phyloP scores from a whole-genome alignment of 2,797 vertebrate genomes.

The Novumbra hubbsi region DNA sequence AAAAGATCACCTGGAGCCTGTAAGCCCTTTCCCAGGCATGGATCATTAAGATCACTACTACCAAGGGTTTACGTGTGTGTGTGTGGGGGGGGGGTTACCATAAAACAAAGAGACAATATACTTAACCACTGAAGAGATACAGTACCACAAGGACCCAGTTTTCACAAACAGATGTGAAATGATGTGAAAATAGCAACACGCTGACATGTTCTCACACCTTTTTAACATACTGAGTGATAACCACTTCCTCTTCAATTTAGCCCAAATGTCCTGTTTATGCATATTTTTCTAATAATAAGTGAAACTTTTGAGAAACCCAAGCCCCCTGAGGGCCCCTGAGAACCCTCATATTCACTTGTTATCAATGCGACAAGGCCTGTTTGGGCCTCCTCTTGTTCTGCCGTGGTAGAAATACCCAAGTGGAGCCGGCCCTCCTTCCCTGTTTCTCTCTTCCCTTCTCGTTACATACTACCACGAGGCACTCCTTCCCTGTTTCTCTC shows the following conservation, averaged over 20 bases:
- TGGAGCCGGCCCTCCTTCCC: conserved; percentile 34
- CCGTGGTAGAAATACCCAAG: conserved; percentile 22
- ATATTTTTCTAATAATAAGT: conserved; percentile 67
- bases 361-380: conserved; percentile 38
- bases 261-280: conserved; percentile 75
- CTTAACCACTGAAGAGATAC: conserved; percentile 39
- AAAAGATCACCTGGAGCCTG: conserved; percentile 82
- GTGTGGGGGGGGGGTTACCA: conserved; percentile 18
- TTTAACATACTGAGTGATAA: conserved; percentile 60
- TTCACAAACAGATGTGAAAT: conserved; percentile 52
- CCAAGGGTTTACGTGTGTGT: conserved; percentile 68
- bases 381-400: conserved; percentile 14
- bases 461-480: no score
- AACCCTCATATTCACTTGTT: conserved; percentile 27
- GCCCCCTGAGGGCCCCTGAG: conserved; percentile 31
- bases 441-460: no score
- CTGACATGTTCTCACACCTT: conserved; percentile 66
- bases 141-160: conserved; percentile 14
- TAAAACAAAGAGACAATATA: conserved; percentile 40
- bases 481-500: no score
- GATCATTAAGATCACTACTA: conserved; percentile 69
- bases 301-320: conserved; percentile 57
- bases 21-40: conserved; percentile 76
- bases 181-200: conserved; percentile 66
- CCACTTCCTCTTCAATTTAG: conserved; percentile 79